Conservation (phyloP, 2,888 invertebrate genomes). For the Ophraella communa region DNA sequence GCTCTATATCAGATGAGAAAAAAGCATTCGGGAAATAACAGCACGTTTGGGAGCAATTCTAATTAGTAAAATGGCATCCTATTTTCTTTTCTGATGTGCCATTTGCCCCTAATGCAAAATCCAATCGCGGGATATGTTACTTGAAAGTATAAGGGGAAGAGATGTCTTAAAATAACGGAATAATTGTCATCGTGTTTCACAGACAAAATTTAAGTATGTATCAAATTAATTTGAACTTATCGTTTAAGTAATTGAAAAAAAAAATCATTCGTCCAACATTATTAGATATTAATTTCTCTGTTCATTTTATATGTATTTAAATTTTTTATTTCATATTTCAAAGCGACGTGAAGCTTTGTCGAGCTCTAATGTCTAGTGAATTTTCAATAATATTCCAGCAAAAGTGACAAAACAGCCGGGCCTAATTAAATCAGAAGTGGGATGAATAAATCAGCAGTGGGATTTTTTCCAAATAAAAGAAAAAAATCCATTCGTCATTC, state of each 20-base stretch:
- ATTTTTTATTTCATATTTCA: not conserved
- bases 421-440: constrained; percentile 38
- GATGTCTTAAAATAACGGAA: not conserved
- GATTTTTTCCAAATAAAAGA: constrained; percentile 31
- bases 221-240: not conserved
- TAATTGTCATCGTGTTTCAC: not conserved
- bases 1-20: constrained; percentile 47
- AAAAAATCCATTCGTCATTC: constrained; percentile 37
- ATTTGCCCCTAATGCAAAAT: constrained; percentile 46
- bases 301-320: not conserved
- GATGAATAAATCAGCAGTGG: constrained; percentile 33
- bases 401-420: constrained; percentile 29
- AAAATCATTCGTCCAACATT: not conserved
- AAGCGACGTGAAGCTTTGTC: constrained; percentile 1
- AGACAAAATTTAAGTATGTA: not conserved
- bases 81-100: constrained; percentile 45
- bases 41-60: constrained; percentile 51
- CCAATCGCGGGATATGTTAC: constrained; percentile 43
- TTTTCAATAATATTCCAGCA: constrained; percentile 22
- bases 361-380: constrained; percentile 9
- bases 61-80: constrained; percentile 52
- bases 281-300: not conserved
- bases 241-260: not conserved
- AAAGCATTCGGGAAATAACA: constrained; percentile 46
- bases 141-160: constrained; percentile 10